Base-by-base conservation (phyloP, 2,888 invertebrate species). In the Zelleria hepariella region DNA sequence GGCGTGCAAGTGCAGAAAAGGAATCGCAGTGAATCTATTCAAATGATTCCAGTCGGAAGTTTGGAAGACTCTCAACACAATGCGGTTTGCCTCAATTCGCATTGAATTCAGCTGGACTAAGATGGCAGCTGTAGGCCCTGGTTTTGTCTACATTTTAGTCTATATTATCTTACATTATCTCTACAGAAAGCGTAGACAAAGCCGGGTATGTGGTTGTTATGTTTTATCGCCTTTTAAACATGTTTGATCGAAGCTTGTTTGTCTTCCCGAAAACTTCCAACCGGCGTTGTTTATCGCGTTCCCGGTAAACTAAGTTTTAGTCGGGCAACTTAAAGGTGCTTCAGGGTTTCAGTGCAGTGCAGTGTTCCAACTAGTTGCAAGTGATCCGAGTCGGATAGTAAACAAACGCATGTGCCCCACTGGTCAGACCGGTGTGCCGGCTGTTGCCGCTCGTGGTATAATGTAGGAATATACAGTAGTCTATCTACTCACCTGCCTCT, bases 401-500 rank as follows among this genome's bases (percentile, higher is more conserved):
- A 88, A 88, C 87, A 88, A 86, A 87, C 85, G 82, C 86, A 87
- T 86, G 87, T 86, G 87, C 75, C 67, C 71, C 64, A 84, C 80
- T 79, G 82, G 86, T 86, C 77, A 66, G 82, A 86, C 87, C 86
- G 85, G 86, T 87, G 82, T 83, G 77, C 70, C 76, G 83, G 79
- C 85, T 78, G 83, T 84, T 80, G 85, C 83, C 86, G 81, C 85
- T 81, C n/a, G n/a, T n/a, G n/a, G n/a, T n/a, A n/a, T n/a, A n/a
- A n/a, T n/a, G n/a, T n/a, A n/a, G n/a, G n/a, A n/a, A n/a, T n/a
- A n/a, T n/a, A n/a, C n/a, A n/a, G n/a, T n/a, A n/a, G n/a, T n/a
- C n/a, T n/a, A n/a, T n/a, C n/a, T n/a, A n/a, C n/a, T n/a, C n/a
- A n/a, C n/a, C n/a, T n/a, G n/a, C n/a, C n/a, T n/a, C n/a, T n/a